A percentile compares a stretch with the other conserved stretches of the same genome.
These are phyloP conservation scores for Cenopis cana DNA, from an alignment of 2,888 invertebrate species.

Conservation along the genomic window DNA sequence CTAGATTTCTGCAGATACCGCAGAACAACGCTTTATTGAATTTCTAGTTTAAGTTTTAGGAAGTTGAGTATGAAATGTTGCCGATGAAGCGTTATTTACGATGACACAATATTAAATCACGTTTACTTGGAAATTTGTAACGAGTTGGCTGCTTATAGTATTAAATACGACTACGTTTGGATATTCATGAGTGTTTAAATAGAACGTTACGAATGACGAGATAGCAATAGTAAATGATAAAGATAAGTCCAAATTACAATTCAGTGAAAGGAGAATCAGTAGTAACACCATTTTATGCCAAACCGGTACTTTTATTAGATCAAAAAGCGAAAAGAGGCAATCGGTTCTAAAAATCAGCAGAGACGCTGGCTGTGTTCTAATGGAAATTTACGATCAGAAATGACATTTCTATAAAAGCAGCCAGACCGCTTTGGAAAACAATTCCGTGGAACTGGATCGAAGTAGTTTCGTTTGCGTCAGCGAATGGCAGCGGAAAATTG, in stretches of 20 bases:
- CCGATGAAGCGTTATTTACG: constrained; percentile 9
- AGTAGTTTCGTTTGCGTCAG: constrained; percentile 56
- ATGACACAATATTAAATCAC: constrained; percentile 14
- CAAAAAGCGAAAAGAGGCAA: neutral
- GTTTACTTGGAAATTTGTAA: neutral
- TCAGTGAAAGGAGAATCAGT: neutral
- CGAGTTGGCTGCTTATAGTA: neutral
- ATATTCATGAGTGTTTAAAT: neutral
- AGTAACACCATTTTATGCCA: neutral
- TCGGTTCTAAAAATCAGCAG: constrained; percentile 43
- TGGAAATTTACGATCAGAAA: constrained; percentile 51
- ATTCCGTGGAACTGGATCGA: constrained; percentile 54
- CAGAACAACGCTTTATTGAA: constrained; percentile 51
- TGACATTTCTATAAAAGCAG: constrained; percentile 51
- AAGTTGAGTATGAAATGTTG: constrained; percentile 20
- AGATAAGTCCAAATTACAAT: neutral
- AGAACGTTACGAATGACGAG: neutral
- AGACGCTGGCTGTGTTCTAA: constrained; percentile 40
- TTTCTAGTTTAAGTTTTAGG: constrained; percentile 45
- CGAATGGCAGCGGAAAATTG: constrained; percentile 49
- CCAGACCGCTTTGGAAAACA: constrained; percentile 54
- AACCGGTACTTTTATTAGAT: constrained; percentile 3
- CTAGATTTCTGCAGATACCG: constrained; percentile 52
- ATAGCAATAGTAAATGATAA: neutral
- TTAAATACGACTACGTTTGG: neutral